Percentiles rank a stretch among this genome's conserved stretches.
These are phyloP conservation scores for Prionailurus bengalensis DNA, from an alignment of 2,113 vertebrate genomes.

Conservation along the genomic window DNA sequence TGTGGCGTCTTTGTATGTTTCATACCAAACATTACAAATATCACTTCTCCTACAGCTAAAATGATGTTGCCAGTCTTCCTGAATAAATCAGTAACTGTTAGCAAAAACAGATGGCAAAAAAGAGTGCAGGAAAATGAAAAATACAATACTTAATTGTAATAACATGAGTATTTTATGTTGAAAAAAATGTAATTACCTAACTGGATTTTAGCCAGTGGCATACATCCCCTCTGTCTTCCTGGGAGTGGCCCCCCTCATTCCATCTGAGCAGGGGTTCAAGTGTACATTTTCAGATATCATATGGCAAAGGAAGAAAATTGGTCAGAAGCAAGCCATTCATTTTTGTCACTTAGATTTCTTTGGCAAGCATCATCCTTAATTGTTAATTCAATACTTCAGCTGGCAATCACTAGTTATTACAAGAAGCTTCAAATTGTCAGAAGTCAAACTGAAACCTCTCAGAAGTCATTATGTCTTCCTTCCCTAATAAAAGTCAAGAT, in stretches of 20 bases:
- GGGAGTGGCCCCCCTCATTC: not conserved
- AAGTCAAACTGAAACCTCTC: conserved; percentile 31
- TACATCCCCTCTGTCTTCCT: not conserved
- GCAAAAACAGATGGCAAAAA: not conserved
- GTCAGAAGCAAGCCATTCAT: not conserved
- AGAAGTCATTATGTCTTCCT: not conserved
- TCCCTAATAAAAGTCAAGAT: not conserved
- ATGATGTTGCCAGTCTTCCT: not conserved
- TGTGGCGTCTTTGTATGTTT: not conserved
- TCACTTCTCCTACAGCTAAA: not conserved
- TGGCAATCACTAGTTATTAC: not conserved
- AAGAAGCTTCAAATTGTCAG: not conserved
- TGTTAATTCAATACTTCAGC: conserved; percentile 50
- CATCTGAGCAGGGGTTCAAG: not conserved
- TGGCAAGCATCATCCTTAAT: conserved; percentile 21
- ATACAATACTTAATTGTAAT: not conserved
- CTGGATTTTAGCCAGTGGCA: not conserved
- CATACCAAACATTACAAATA: not conserved
- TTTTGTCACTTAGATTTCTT: not conserved
- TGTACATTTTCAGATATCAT: not conserved
- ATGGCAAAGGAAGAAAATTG: not conserved
- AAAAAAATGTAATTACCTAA: conserved; percentile 25
- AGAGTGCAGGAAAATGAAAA: conserved; percentile 4
- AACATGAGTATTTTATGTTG: not conserved
- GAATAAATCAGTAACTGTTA: not conserved